phyloP scores from a whole-genome alignment of 2,113 vertebrate genomes.

The Gopherus evgoodei region DNA sequence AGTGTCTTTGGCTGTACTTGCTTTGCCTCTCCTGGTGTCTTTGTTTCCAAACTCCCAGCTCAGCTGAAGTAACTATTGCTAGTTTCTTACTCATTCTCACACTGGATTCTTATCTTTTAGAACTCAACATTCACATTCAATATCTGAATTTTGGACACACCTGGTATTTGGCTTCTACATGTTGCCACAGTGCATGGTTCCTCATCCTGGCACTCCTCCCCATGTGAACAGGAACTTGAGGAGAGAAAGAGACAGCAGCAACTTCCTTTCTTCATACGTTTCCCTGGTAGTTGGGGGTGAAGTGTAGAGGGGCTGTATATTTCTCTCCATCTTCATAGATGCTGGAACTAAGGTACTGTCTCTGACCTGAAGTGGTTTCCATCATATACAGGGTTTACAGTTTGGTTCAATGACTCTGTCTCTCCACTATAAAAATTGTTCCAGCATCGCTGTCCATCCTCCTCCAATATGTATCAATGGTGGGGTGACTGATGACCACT shows the following conservation, averaged over 20 bases:
- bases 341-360: too few species aligned
- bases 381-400: too few species aligned
- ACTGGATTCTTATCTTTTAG: not conserved
- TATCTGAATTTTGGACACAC: not conserved
- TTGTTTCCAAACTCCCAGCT: constrained; percentile 53
- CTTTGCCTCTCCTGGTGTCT: constrained; percentile 12
- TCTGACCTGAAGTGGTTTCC: too few species aligned
- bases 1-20: constrained; percentile 51
- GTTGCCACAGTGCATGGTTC: not conserved
- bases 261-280: not conserved
- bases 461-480: not conserved
- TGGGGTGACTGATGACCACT: not conserved
- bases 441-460: not conserved
- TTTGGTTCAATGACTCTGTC: too few species aligned
- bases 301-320: too few species aligned
- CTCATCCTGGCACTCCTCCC: not conserved
- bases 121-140: not conserved
- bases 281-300: too few species aligned
- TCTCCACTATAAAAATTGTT: too few species aligned
- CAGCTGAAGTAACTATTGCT: constrained; percentile 59
- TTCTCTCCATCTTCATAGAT: too few species aligned
- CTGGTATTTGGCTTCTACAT: not conserved
- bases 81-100: not conserved
- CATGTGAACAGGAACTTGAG: not conserved
- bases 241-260: constrained; percentile 16